phyloP scores from a whole-genome alignment of 2,113 vertebrate genomes.

The Aviceda subcristata region DNA sequence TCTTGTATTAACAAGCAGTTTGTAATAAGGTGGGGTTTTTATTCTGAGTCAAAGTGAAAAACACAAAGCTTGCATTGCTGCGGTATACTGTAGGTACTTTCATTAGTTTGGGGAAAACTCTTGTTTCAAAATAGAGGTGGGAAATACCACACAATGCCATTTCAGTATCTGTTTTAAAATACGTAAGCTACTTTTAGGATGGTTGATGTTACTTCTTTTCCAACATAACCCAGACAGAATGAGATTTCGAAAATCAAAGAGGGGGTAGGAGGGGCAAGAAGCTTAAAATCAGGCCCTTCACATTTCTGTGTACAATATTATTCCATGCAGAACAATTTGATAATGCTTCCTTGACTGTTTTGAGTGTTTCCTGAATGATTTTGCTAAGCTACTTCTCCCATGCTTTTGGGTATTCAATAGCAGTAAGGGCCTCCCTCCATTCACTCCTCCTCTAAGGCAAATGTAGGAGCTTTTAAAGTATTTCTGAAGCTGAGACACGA shows the following conservation, averaged over 20 bases:
- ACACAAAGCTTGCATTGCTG: background rate
- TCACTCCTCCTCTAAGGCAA: background rate
- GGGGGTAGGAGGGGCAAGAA: background rate
- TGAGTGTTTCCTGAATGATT: background rate
- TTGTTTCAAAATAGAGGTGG: background rate
- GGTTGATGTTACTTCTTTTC: background rate
- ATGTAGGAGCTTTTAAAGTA: background rate
- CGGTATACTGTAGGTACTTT: background rate
- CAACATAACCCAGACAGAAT: background rate
- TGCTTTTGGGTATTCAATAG: background rate
- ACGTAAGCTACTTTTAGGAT: background rate
- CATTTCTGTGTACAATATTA: background rate
- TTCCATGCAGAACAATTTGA: background rate
- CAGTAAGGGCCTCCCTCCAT: background rate
- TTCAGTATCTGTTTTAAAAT: background rate
- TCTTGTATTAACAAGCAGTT: background rate
- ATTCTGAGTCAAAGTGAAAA: background rate
- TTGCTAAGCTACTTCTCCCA: background rate
- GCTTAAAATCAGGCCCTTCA: background rate
- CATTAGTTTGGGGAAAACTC: background rate
- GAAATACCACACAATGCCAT: background rate
- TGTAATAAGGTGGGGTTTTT: background rate
- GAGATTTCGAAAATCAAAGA: background rate
- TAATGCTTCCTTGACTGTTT: background rate
- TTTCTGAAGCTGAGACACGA: background rate